Evolutionary conservation across 2,888 invertebrate species (phyloP).

Genomic region (Lottia scabra): DNA sequence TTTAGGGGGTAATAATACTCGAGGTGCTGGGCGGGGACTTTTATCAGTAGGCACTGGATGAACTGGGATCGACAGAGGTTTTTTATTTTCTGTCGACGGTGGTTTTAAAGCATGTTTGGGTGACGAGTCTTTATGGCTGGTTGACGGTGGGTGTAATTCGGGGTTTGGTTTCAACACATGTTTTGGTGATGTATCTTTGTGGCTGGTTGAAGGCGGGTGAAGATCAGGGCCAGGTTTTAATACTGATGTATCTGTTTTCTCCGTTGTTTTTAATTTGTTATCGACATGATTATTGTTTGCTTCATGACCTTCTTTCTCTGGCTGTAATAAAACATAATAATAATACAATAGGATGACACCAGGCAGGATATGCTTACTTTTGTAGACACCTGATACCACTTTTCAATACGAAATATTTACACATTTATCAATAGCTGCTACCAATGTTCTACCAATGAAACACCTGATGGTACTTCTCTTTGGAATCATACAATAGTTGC

Average conservation of each 20-base stretch:
- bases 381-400: too few species aligned
- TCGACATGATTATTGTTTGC: slow-evolving; percentile 20
- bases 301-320: slow-evolving; percentile 18
- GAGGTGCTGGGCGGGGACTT: slow-evolving; percentile 10
- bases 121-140: too few species aligned
- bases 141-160: too few species aligned
- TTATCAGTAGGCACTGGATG: slow-evolving; percentile 1
- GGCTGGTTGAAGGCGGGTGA: too few species aligned
- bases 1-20: slow-evolving; percentile 15
- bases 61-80: background rate
- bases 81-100: background rate
- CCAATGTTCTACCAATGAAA: too few species aligned
- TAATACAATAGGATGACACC: too few species aligned
- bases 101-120: slow-evolving; percentile 1
- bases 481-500: too few species aligned
- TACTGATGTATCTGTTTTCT: background rate
- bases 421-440: too few species aligned
- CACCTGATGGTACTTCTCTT: too few species aligned
- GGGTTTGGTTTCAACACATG: background rate
- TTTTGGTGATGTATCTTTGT: background rate
- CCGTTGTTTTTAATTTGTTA: background rate
- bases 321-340: slow-evolving; percentile 9
- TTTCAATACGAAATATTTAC: too few species aligned
- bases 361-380: too few species aligned
- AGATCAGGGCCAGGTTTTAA: background rate